Evolutionary conservation across 2,888 invertebrate genomes (phyloP).

Genomic region (Calameuta pallipes): DNA sequence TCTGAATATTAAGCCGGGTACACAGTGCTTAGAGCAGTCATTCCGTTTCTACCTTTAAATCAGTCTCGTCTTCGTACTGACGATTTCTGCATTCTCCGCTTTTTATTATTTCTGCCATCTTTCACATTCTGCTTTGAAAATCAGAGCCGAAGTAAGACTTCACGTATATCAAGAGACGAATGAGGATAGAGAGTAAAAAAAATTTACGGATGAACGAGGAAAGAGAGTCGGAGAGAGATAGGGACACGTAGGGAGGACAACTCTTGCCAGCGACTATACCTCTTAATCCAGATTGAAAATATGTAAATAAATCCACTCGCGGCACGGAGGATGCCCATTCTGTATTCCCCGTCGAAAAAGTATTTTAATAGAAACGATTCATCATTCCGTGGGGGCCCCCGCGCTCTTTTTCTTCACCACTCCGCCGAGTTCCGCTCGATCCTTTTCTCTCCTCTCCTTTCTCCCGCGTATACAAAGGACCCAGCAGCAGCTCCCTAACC

Average conservation of each 20-base stretch:
- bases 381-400: constrained; percentile 47
- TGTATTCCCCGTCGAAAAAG: constrained; percentile 65
- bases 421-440: constrained; percentile 9
- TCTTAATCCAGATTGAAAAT: constrained; percentile 67
- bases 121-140: not conserved
- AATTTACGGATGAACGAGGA: not conserved
- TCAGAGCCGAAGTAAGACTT: not conserved
- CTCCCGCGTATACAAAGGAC: not conserved
- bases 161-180: not conserved
- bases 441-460: constrained; percentile 22
- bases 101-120: not conserved
- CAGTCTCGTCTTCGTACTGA: not conserved
- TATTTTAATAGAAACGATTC: constrained; percentile 66
- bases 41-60: not conserved
- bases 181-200: not conserved
- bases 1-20: not conserved
- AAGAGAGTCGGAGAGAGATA: constrained; percentile 13
- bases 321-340: constrained; percentile 54
- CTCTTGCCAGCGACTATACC: constrained; percentile 51
- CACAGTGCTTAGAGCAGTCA: not conserved
- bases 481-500: not conserved
- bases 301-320: constrained; percentile 65
- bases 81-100: not conserved
- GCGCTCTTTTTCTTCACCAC: constrained; percentile 24
- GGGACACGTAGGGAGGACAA: constrained; percentile 14